These are phyloP conservation scores for Drosophila willistoni DNA, from an alignment of 1,140 invertebrate species.

Conservation along the genomic window DNA sequence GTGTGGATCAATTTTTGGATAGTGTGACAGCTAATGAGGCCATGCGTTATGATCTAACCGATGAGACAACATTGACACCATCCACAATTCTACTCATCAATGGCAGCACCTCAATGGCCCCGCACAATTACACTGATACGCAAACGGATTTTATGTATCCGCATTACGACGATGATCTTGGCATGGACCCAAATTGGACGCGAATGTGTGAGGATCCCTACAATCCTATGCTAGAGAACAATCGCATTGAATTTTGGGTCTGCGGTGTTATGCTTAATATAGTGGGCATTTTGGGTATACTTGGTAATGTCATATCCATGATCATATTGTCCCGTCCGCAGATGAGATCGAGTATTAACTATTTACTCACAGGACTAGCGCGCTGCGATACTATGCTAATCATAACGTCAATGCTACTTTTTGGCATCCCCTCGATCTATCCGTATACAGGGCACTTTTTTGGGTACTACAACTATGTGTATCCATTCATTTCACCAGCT, in stretches of 20 bases:
- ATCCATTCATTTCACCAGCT: constrained; percentile 91
- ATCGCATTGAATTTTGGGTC: constrained; percentile 89
- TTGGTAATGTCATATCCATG: constrained; percentile 95
- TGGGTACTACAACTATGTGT: constrained; percentile 91
- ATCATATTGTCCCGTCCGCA: constrained; percentile 95
- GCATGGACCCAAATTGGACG: constrained; percentile 58
- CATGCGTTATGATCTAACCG: constrained; percentile 49
- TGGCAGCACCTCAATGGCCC: constrained; percentile 18
- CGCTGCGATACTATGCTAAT: constrained; percentile 95
- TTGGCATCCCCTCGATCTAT: constrained; percentile 93
- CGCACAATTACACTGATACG: constrained; percentile 30
- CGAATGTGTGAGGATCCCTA: constrained; percentile 62
- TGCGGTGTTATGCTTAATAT: constrained; percentile 93
- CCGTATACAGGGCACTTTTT: constrained; percentile 90
- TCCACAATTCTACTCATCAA: background rate
- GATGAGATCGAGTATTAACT: constrained; percentile 97
- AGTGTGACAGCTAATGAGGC: constrained; percentile 56
- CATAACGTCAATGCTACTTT: constrained; percentile 93
- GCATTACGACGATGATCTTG: constrained; percentile 53
- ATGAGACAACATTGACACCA: constrained; percentile 36
- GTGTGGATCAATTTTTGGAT: constrained; percentile 57
- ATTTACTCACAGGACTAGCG: constrained; percentile 94
- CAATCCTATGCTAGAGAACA: constrained; percentile 62
- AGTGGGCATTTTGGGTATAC: constrained; percentile 92
- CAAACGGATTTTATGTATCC: constrained; percentile 49